phyloP scores from a whole-genome alignment of 1,140 invertebrate species.

The Xylocopa sonorina region DNA sequence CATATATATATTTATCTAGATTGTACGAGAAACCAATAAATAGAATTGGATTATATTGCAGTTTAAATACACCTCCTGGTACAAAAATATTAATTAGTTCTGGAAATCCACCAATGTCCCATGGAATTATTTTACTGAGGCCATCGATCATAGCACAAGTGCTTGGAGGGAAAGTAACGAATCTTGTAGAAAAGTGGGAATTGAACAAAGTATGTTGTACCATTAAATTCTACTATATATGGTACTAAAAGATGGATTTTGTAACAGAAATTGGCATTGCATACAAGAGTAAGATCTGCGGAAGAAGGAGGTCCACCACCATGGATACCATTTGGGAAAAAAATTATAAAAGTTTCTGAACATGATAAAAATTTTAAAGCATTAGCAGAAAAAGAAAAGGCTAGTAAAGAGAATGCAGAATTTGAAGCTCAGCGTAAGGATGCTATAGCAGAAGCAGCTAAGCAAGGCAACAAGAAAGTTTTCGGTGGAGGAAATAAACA shows the following conservation, averaged over 20 bases:
- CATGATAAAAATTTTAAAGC: slow-evolving; percentile 89
- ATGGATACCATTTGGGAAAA: slow-evolving; percentile 95
- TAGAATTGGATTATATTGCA: slow-evolving; percentile 51
- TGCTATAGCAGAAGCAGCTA: slow-evolving; percentile 92
- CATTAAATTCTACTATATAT: slow-evolving; percentile 8
- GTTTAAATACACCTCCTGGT: slow-evolving; percentile 80
- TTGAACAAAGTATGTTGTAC: slow-evolving; percentile 85
- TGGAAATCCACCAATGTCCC: slow-evolving; percentile 81
- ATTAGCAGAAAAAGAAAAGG: slow-evolving; percentile 84
- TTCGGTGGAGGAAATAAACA: slow-evolving; percentile 89
- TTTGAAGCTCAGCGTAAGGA: slow-evolving; percentile 93
- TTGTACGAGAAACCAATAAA: not conserved
- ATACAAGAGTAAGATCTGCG: slow-evolving; percentile 84
- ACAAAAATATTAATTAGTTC: slow-evolving; percentile 79
- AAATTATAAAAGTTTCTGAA: slow-evolving; percentile 84
- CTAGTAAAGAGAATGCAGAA: slow-evolving; percentile 87
- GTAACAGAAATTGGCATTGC: slow-evolving; percentile 86
- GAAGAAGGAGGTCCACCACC: slow-evolving; percentile 91
- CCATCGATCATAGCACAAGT: slow-evolving; percentile 85
- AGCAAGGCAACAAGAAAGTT: slow-evolving; percentile 85
- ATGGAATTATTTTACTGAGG: slow-evolving; percentile 88
- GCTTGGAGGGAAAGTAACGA: slow-evolving; percentile 91
- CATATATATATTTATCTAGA: not conserved
- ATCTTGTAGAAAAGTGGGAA: slow-evolving; percentile 94
- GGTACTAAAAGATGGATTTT: slow-evolving; percentile 7